phyloP scores from a whole-genome alignment of 2,888 invertebrate species.

The Nomada fucata region DNA sequence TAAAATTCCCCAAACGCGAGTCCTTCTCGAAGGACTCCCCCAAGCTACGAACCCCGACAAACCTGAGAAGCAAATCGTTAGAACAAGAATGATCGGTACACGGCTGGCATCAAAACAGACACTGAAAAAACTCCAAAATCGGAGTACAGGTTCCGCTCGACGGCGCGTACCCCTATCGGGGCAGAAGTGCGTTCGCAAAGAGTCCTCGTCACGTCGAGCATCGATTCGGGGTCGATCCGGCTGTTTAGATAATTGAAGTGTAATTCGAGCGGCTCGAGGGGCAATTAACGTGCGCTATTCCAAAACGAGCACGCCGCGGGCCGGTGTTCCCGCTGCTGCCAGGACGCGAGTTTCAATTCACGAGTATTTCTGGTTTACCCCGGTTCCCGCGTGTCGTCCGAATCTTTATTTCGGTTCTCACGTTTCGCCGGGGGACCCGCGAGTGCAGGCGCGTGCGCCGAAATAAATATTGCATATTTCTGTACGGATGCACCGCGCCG shows the following conservation, averaged over 20 bases:
- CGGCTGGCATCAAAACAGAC: no score
- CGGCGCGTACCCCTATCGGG: neutral
- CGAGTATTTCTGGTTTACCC: constrained; percentile 74
- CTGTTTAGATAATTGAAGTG: constrained; percentile 55
- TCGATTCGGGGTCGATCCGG: constrained; percentile 13
- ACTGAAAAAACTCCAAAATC: no score
- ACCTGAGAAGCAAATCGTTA: no score
- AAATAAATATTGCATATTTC: constrained; percentile 72
- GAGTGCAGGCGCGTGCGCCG: constrained; percentile 58
- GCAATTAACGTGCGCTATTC: constrained; percentile 56
- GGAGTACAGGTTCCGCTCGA: no score
- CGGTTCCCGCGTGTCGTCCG: constrained; percentile 70
- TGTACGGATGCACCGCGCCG: constrained; percentile 56
- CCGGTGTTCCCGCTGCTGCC: constrained; percentile 35
- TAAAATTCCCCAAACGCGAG: no score
- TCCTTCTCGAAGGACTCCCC: no score
- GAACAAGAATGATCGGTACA: no score
- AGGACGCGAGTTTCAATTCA: constrained; percentile 65
- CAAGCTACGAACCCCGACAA: no score
- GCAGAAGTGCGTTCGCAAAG: neutral
- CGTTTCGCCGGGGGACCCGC: constrained; percentile 65
- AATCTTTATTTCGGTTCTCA: constrained; percentile 76
- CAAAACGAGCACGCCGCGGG: constrained; percentile 49
- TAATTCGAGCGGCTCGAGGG: constrained; percentile 53
- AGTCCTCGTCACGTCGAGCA: neutral